Percentiles rank a stretch among this genome's conserved stretches.
These are phyloP conservation scores for Sebastiscus albofasciatus DNA, from an alignment of 2,797 vertebrate genomes.

Conservation along the genomic window DNA sequence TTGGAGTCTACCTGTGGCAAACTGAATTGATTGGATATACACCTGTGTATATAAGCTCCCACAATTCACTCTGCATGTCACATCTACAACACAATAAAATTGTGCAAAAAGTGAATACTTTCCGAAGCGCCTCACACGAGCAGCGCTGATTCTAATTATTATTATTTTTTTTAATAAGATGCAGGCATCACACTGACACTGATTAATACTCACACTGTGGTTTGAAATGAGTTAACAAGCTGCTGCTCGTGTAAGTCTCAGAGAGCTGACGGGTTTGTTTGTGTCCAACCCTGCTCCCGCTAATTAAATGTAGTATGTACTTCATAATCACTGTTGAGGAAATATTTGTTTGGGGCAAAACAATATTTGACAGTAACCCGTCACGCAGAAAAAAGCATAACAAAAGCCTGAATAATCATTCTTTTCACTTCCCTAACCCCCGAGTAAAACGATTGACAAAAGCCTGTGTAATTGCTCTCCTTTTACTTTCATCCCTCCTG, in stretches of 20 bases:
- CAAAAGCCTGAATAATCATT: constrained; percentile 61
- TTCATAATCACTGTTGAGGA: constrained; percentile 59
- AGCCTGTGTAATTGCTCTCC: constrained; percentile 70
- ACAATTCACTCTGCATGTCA: neutral
- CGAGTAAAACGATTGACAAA: constrained; percentile 68
- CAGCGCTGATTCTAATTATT: neutral
- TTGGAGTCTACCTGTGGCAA: neutral
- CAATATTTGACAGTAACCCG: constrained; percentile 58
- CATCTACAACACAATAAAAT: neutral
- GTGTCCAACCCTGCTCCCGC: constrained; percentile 21
- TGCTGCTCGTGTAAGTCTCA: constrained; percentile 41
- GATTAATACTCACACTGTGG: constrained; percentile 30
- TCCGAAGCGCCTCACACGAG: neutral
- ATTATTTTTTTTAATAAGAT: neutral
- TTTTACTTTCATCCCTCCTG: constrained; percentile 70
- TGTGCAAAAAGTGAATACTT: neutral
- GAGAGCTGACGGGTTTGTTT: constrained; percentile 48
- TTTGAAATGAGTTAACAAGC: constrained; percentile 45
- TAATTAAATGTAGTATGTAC: constrained; percentile 66
- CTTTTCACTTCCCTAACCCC: constrained; percentile 59
- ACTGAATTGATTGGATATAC: neutral
- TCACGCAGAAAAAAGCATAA: constrained; percentile 37
- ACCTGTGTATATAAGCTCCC: neutral
- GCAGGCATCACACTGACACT: constrained; percentile 8
- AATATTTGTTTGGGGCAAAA: constrained; percentile 65